These are phyloP conservation scores for Noctua janthina DNA, from an alignment of 2,888 invertebrate species.

Conservation along the genomic window DNA sequence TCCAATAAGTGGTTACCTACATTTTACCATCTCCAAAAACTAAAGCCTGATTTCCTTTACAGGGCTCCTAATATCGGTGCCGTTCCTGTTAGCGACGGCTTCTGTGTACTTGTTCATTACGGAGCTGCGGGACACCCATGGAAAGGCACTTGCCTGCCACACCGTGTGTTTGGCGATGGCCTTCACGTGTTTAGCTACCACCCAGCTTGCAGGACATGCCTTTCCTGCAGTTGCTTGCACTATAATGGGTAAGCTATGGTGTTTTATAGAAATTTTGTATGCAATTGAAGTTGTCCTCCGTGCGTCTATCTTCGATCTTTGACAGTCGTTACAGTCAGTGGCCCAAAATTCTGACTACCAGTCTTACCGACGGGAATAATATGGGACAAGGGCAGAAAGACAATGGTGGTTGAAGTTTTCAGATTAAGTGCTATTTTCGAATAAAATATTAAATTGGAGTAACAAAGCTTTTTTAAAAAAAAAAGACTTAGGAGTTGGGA, in stretches of 20 bases:
- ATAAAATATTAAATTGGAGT: neutral
- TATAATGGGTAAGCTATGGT: conserved; percentile 82
- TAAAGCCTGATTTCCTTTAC: conserved; percentile 59
- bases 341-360: neutral
- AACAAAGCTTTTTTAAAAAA: neutral
- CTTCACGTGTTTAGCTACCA: conserved; percentile 89
- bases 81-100: conserved; percentile 88
- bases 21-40: neutral
- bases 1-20: neutral
- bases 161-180: conserved; percentile 89
- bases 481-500: neutral
- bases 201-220: conserved; percentile 88
- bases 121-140: conserved; percentile 89
- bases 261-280: too few relatives aligned
- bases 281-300: too few relatives aligned
- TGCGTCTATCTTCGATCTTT: neutral
- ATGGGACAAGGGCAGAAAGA: neutral
- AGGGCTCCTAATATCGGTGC: conserved; percentile 89
- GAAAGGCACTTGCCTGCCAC: conserved; percentile 90
- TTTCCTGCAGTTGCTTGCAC: conserved; percentile 86
- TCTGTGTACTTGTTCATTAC: conserved; percentile 87
- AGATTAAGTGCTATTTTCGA: neutral
- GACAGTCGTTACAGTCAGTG: neutral
- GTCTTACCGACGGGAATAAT: neutral
- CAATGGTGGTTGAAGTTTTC: neutral